Conservation (phyloP, 1,140 invertebrate species). For the Episyrphus balteatus region DNA sequence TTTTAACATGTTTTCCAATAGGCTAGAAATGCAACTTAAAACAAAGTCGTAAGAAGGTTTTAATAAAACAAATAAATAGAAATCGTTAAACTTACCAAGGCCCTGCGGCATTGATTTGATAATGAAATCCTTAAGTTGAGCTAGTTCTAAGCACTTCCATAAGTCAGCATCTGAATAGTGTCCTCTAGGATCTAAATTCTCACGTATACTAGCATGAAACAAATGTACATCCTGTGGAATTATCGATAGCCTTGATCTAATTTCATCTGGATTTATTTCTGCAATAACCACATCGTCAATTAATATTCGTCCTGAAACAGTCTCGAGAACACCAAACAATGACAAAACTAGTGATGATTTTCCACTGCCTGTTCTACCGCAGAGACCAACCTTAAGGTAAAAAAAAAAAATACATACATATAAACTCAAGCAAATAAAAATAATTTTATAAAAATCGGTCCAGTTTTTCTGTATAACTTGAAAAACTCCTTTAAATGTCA, state of each 20-base stretch:
- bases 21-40: too few relatives aligned
- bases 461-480: too few relatives aligned
- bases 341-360: constrained; percentile 65
- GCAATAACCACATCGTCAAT: constrained; percentile 57
- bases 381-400: constrained; percentile 55
- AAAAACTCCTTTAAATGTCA: too few relatives aligned
- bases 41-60: too few relatives aligned
- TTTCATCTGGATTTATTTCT: constrained; percentile 52
- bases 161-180: constrained; percentile 65
- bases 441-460: too few relatives aligned
- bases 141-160: constrained; percentile 49
- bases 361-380: constrained; percentile 68
- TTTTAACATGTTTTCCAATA: too few relatives aligned
- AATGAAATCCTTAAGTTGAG: constrained; percentile 67
- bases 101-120: constrained; percentile 44
- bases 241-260: constrained; percentile 73
- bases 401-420: background rate
- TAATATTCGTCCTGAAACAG: constrained; percentile 50
- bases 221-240: constrained; percentile 88
- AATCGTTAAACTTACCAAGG: constrained; percentile 43
- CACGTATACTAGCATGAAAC: constrained; percentile 79
- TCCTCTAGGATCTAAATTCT: constrained; percentile 80
- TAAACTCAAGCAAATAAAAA: too few relatives aligned
- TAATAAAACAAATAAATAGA: background rate
- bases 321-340: constrained; percentile 53